phyloP scores from a whole-genome alignment of 2,797 vertebrate genomes.

The Avahi laniger region DNA sequence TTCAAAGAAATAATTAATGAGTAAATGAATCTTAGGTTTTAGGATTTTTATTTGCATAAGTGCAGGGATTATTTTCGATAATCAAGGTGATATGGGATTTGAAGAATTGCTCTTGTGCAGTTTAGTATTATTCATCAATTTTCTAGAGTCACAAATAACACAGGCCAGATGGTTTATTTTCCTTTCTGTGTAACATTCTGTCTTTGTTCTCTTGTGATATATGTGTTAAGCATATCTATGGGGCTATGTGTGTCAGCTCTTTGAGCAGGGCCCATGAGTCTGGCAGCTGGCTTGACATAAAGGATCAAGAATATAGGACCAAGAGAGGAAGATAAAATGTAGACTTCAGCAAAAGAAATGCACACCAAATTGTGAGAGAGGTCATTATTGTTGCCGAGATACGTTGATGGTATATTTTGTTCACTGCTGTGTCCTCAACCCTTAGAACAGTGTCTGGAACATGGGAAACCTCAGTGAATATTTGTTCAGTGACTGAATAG shows the following conservation, averaged over 20 bases:
- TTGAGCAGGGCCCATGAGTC: background rate
- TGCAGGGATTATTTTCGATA: background rate
- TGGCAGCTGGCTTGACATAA: background rate
- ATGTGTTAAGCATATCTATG: background rate
- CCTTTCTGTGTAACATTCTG: background rate
- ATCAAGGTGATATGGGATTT: background rate
- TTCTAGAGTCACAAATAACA: background rate
- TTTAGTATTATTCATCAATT: conserved; percentile 18
- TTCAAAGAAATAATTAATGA: background rate
- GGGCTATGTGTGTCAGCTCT: background rate
- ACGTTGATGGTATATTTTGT: background rate
- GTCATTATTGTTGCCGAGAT: background rate
- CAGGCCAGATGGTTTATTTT: background rate
- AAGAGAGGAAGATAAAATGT: background rate
- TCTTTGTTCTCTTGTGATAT: background rate
- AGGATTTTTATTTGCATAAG: background rate
- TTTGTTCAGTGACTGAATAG: background rate
- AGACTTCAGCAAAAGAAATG: background rate
- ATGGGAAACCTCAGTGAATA: background rate
- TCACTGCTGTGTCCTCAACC: background rate
- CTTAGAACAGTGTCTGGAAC: background rate
- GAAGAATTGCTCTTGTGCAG: background rate
- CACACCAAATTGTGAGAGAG: background rate
- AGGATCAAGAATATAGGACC: background rate
- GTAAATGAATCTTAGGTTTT: background rate